These are phyloP conservation scores for Echinops telfairi DNA, from an alignment of 2,113 vertebrate species.

Conservation along the genomic window DNA sequence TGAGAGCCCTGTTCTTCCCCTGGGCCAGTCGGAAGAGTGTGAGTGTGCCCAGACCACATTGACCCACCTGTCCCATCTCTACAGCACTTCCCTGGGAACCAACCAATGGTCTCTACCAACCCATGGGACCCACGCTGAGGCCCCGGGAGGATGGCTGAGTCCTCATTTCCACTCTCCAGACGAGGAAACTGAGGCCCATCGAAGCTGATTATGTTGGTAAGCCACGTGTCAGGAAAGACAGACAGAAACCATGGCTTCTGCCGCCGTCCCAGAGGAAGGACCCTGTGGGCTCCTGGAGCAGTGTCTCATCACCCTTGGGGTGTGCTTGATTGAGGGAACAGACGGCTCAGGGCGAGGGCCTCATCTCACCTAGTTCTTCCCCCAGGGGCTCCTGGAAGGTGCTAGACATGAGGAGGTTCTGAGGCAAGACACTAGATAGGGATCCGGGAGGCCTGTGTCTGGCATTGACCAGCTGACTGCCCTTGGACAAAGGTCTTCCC, in stretches of 20 bases:
- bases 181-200: conserved; percentile 17
- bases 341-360: not conserved
- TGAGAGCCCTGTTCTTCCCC: not conserved
- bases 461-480: not conserved
- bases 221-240: not conserved
- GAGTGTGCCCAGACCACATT: not conserved
- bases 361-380: not conserved
- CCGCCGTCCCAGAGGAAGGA: not conserved
- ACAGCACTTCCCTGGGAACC: not conserved
- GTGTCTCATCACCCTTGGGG: not conserved
- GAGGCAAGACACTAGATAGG: not conserved
- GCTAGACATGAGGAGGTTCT: not conserved
- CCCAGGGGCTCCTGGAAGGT: not conserved
- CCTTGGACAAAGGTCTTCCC: not conserved
- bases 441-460: not conserved
- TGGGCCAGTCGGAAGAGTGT: not conserved
- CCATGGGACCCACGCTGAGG: not conserved
- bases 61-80: not conserved
- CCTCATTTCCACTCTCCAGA: not conserved
- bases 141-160: not conserved
- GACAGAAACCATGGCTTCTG: not conserved
- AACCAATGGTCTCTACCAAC: not conserved
- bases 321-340: not conserved
- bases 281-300: not conserved
- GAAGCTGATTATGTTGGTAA: not conserved